A percentile compares a stretch with the other conserved stretches of the same genome.
Conservation (phyloP, 2,113 vertebrate genomes). For the Corythornis vintsioides region DNA sequence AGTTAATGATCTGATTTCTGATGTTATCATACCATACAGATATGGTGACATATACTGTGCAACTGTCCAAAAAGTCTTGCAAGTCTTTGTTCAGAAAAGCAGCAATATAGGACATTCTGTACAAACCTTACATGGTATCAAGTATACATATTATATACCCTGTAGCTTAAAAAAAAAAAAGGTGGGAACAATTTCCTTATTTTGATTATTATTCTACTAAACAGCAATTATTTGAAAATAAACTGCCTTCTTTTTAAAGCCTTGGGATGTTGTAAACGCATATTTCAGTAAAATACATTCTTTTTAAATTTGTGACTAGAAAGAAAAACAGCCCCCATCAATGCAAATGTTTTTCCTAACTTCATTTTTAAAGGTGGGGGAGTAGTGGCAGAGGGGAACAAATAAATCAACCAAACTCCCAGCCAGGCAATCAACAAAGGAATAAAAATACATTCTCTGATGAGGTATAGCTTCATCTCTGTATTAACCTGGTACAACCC, state of each 20-base stretch:
- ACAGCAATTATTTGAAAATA: not conserved
- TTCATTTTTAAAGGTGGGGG: not conserved
- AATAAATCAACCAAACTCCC: not conserved
- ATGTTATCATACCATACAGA: no score
- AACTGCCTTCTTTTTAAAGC: not conserved
- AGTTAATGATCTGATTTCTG: not conserved
- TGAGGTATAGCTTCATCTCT: not conserved
- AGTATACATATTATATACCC: rapidly evolving
- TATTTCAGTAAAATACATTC: rapidly evolving
- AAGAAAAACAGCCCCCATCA: rapidly evolving
- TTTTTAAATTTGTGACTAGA: not conserved
- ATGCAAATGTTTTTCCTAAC: not conserved
- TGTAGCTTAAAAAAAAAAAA: not conserved
- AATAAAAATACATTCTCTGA: not conserved
- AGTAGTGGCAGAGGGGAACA: rapidly evolving
- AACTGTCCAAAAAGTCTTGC: not conserved
- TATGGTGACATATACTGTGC: not conserved
- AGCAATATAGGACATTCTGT: not conserved
- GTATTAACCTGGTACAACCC: not conserved
- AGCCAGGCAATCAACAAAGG: not conserved
- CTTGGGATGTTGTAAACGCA: not conserved
- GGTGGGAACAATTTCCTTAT: not conserved
- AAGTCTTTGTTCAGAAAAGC: not conserved
- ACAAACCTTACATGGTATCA: not conserved
- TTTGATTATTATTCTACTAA: not conserved